These are phyloP conservation scores for Neosilurus hyrtlii DNA, from an alignment of 2,797 vertebrate genomes.

Conservation along the genomic window DNA sequence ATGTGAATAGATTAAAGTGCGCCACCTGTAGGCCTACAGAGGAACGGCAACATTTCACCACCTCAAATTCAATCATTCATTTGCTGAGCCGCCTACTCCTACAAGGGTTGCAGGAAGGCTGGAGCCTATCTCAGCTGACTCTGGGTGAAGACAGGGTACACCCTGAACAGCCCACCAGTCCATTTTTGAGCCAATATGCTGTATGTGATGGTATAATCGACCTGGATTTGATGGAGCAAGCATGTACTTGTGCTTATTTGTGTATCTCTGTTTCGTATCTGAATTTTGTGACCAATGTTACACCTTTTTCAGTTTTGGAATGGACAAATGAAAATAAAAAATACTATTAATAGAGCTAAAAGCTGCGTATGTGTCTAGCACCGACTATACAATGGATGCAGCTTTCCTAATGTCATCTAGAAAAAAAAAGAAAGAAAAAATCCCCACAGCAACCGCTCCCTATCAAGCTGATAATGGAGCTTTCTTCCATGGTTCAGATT, in stretches of 20 bases:
- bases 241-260: no score
- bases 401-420: neutral
- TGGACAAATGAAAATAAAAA: neutral
- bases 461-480: slow-evolving; percentile 5
- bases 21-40: no score
- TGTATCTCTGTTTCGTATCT: neutral
- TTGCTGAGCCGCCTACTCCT: no score
- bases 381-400: neutral
- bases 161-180: no score
- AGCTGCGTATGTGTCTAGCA: neutral
- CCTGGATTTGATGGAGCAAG: neutral
- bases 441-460: neutral
- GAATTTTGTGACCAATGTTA: neutral
- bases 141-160: no score
- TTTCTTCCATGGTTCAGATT: neutral
- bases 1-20: no score
- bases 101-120: neutral
- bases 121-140: no score
- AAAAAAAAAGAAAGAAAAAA: neutral
- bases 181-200: no score
- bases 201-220: neutral
- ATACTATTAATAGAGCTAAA: neutral
- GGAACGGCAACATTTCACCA: no score
- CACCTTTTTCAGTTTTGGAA: neutral
- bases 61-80: no score